Evolutionary conservation across 2,113 vertebrate genomes (phyloP).

Genomic region (Vulpes lagopus): DNA sequence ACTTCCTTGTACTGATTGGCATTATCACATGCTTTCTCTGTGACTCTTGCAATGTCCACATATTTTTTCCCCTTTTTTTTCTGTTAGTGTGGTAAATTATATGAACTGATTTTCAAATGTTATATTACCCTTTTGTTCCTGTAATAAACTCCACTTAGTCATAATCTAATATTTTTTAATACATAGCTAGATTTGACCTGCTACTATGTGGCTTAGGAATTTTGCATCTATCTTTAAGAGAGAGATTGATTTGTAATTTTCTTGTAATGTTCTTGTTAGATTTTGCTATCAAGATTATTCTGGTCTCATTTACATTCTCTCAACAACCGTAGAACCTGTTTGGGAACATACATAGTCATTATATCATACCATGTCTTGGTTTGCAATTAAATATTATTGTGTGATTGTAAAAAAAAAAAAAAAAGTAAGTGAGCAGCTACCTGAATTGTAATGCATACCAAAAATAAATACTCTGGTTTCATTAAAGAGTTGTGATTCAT

Average conservation of each 20-base stretch:
- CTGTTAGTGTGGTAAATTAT: neutral
- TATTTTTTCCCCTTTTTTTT: neutral
- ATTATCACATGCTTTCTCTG: neutral
- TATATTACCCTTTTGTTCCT: neutral
- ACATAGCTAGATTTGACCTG: neutral
- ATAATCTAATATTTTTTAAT: neutral
- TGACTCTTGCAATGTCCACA: neutral
- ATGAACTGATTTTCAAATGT: neutral
- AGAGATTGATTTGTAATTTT: slow-evolving; percentile 7
- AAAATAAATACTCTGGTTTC: neutral
- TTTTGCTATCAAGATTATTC: neutral
- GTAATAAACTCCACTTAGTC: neutral
- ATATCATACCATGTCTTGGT: neutral
- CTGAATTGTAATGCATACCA: neutral
- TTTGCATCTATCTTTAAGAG: neutral
- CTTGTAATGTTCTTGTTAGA: neutral
- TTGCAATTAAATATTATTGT: neutral
- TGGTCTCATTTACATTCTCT: neutral
- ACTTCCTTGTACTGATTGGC: neutral
- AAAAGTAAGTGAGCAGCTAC: neutral
- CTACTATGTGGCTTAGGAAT: neutral
- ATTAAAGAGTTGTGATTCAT: neutral
- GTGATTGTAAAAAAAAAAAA: neutral
- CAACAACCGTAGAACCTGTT: neutral
- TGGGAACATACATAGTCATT: neutral